Conservation (phyloP, 2,113 vertebrate species). For the Pogona vitticeps region DNA sequence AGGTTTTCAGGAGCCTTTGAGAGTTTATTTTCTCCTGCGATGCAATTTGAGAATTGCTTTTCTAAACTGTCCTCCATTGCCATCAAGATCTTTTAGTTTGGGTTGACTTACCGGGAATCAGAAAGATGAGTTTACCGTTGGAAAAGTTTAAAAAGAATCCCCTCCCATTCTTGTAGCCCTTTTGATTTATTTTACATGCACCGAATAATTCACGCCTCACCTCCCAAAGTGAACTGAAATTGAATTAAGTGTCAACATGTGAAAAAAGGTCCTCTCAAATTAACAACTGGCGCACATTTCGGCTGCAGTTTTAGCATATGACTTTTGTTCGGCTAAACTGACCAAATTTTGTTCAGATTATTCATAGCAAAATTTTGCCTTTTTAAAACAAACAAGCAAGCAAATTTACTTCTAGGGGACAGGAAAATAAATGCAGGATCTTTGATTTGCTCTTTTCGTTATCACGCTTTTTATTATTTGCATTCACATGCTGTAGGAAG, state of each 20-base stretch:
- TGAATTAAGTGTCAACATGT: conserved; percentile 46
- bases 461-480: too few species aligned
- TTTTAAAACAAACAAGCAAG: too few species aligned
- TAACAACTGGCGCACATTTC: conserved; percentile 36
- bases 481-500: too few species aligned
- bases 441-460: too few species aligned
- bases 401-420: neutral
- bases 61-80: neutral
- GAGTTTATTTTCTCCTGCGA: neutral
- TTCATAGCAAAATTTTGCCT: conserved; percentile 1
- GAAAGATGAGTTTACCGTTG: neutral
- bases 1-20: neutral
- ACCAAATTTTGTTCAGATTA: conserved; percentile 29
- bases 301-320: conserved; percentile 25
- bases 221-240: conserved; percentile 47
- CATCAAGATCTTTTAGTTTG: neutral
- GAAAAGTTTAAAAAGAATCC: neutral
- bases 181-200: conserved; percentile 31
- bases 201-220: conserved; percentile 11
- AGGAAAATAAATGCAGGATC: too few species aligned
- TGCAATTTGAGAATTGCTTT: neutral
- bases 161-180: neutral
- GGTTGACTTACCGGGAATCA: neutral
- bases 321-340: conserved; percentile 2
- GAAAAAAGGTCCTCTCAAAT: conserved; percentile 45